Percentiles rank a stretch among this genome's conserved stretches.
Evolutionary conservation across 2,113 vertebrate genomes (phyloP).

Genomic region (Perca schrenkii): DNA sequence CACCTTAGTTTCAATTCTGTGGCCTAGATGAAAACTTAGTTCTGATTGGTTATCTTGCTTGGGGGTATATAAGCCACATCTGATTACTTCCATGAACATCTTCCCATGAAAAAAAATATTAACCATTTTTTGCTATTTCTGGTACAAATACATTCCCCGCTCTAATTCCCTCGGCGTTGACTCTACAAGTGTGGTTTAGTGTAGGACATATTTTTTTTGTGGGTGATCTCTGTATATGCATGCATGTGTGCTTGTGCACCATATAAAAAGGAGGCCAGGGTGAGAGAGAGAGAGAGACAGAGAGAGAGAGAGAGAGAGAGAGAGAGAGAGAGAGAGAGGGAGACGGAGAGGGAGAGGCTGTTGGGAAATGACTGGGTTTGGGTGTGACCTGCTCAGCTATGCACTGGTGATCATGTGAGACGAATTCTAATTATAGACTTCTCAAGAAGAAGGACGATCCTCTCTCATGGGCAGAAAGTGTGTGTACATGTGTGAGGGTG

Average conservation of each 20-base stretch:
- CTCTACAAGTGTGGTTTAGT: slow-evolving; percentile 18
- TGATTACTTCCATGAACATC: slow-evolving; percentile 37
- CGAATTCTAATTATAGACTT: slow-evolving; percentile 85
- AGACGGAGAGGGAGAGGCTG: slow-evolving; percentile 54
- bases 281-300: slow-evolving; percentile 38
- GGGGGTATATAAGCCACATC: slow-evolving; percentile 35
- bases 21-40: slow-evolving; percentile 37
- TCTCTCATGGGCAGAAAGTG: slow-evolving; percentile 72
- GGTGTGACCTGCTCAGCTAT: slow-evolving; percentile 81
- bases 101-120: slow-evolving; percentile 34
- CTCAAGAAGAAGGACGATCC: slow-evolving; percentile 82
- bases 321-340: slow-evolving; percentile 16
- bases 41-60: slow-evolving; percentile 57
- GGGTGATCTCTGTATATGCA: not conserved
- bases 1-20: slow-evolving; percentile 25
- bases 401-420: slow-evolving; percentile 86
- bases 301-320: slow-evolving; percentile 28
- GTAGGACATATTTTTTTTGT: slow-evolving; percentile 10
- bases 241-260: slow-evolving; percentile 4
- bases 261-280: slow-evolving; percentile 56
- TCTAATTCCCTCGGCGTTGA: slow-evolving; percentile 30
- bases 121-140: slow-evolving; percentile 39
- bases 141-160: slow-evolving; percentile 17
- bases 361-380: slow-evolving; percentile 78
- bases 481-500: slow-evolving; percentile 59